A percentile compares a stretch with the other conserved stretches of the same genome.
Evolutionary conservation across 2,888 invertebrate species (phyloP).

Genomic region (Resseliella maxima): DNA sequence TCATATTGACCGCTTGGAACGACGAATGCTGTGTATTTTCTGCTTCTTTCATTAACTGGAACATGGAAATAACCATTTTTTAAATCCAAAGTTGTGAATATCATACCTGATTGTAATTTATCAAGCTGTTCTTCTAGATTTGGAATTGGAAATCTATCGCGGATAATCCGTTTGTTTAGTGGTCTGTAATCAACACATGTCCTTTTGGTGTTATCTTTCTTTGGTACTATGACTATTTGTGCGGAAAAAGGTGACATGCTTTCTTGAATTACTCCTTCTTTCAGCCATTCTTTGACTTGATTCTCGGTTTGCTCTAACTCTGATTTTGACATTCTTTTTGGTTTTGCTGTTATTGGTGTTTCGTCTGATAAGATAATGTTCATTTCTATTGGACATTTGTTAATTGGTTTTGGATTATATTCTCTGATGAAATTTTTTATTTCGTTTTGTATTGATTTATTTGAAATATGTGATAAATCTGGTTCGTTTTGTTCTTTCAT

Average conservation of each 20-base stretch:
- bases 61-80: slow-evolving; percentile 64
- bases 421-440: no score
- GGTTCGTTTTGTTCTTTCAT: no score
- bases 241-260: slow-evolving; percentile 58
- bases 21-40: no score
- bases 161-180: no score
- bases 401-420: no score
- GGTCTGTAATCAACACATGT: no score
- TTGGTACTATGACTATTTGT: slow-evolving; percentile 61
- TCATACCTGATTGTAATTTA: slow-evolving; percentile 61
- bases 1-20: no score
- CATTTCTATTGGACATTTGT: no score
- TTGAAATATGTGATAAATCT: no score
- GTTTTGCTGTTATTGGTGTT: slow-evolving; percentile 57
- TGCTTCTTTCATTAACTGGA: slow-evolving; percentile 59
- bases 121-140: slow-evolving; percentile 62
- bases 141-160: slow-evolving; percentile 61
- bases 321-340: slow-evolving; percentile 56
- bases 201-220: slow-evolving; percentile 61
- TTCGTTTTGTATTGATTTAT: no score
- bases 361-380: no score
- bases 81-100: slow-evolving; percentile 62
- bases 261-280: slow-evolving; percentile 58
- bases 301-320: slow-evolving; percentile 57
- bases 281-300: slow-evolving; percentile 56